Percentiles rank a stretch among this genome's conserved stretches.
Conservation (phyloP, 2,113 vertebrate genomes). For the Jaculus jaculus region DNA sequence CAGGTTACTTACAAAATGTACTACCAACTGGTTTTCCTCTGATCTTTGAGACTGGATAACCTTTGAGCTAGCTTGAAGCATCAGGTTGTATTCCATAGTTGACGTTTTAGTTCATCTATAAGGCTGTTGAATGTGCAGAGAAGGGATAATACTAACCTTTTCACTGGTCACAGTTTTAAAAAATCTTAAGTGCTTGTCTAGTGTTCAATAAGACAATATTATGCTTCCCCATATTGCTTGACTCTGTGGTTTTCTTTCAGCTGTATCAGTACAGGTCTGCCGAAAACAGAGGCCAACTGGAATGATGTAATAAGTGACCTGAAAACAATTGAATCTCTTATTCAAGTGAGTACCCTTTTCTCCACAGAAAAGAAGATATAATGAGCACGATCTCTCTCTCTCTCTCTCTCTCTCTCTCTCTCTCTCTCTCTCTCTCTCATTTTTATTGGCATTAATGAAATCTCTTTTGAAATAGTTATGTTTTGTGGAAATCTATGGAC, state of each 20-base stretch:
- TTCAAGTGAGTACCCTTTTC: constrained; percentile 77
- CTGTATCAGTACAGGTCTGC: constrained; percentile 76
- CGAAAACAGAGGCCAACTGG: constrained; percentile 82
- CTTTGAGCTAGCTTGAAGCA: neutral
- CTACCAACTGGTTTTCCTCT: neutral
- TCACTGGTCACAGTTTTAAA: neutral
- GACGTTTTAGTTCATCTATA: neutral
- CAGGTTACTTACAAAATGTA: neutral
- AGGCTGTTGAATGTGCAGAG: neutral
- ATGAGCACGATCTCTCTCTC: neutral
- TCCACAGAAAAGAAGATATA: neutral
- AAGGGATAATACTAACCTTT: neutral
- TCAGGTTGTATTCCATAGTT: neutral
- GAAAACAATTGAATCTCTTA: constrained; percentile 66
- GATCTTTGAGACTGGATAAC: neutral
- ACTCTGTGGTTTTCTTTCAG: constrained; percentile 67
- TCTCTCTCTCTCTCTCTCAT: neutral
- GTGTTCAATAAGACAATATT: neutral
- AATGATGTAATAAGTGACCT: constrained; percentile 78
- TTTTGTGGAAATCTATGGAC: constrained; percentile 1
- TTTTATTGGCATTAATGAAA: neutral
- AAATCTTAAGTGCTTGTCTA: neutral
- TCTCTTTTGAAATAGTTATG: neutral
- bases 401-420: too few relatives aligned
- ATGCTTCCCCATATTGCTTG: neutral